These are phyloP conservation scores for Leptinotarsa rubiginosa DNA, from an alignment of 2,888 invertebrate genomes.

Conservation along the genomic window DNA sequence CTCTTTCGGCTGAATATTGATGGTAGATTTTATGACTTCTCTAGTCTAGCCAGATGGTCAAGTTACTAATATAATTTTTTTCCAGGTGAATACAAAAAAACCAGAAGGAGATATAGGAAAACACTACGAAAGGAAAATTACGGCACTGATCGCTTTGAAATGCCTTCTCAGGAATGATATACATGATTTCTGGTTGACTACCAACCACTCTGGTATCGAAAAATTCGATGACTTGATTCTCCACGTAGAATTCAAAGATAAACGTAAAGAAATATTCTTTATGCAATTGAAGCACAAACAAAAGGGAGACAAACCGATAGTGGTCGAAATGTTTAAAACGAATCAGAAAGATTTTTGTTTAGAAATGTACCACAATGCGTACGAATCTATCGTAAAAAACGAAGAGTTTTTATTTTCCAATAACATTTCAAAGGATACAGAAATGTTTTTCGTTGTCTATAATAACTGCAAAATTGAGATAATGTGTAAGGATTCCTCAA, in stretches of 20 bases:
- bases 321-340: slow-evolving; percentile 19
- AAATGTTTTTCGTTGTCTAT: slow-evolving; percentile 26
- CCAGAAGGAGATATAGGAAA: slow-evolving; percentile 31
- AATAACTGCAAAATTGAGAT: slow-evolving; percentile 4
- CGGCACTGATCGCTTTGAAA: slow-evolving; percentile 29
- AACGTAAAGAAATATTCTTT: slow-evolving; percentile 20
- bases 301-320: slow-evolving; percentile 12
- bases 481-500: neutral
- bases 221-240: slow-evolving; percentile 34
- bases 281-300: slow-evolving; percentile 32
- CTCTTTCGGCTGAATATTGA: too few species aligned
- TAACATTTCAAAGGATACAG: neutral
- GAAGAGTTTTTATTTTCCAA: slow-evolving; percentile 10
- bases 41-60: too few species aligned
- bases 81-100: neutral
- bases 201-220: slow-evolving; percentile 21
- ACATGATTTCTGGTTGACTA: slow-evolving; percentile 32
- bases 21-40: too few species aligned
- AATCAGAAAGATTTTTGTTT: slow-evolving; percentile 24
- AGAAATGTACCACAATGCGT: slow-evolving; percentile 27
- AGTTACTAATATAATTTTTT: neutral
- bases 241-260: slow-evolving; percentile 21
- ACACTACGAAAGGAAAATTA: slow-evolving; percentile 27
- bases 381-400: neutral
- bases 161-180: slow-evolving; percentile 29